phyloP scores from a whole-genome alignment of 1,140 invertebrate species.

The Drosophila repletoides region DNA sequence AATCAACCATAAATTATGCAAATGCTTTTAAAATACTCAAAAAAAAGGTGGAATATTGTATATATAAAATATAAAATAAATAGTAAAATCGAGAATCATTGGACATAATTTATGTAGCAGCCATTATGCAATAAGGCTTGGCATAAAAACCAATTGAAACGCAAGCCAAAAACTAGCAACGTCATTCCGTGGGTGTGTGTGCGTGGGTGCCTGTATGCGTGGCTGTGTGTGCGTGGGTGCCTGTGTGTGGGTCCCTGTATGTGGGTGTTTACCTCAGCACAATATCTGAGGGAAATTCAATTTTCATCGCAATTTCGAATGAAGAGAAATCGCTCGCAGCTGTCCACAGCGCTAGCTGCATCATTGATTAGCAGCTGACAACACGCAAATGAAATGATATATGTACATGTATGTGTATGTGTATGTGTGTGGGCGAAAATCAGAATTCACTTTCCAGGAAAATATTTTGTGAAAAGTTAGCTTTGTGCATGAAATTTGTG shows the following conservation, averaged over 20 bases:
- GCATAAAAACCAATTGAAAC: conserved; percentile 11
- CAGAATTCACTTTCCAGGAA: too few species aligned
- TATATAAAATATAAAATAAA: background rate
- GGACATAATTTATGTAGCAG: conserved; percentile 19
- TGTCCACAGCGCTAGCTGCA: conserved; percentile 14
- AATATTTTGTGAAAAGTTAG: background rate
- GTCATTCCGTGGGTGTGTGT: conserved; percentile 2
- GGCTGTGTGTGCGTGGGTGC: background rate
- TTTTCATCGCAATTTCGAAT: conserved; percentile 51
- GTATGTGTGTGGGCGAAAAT: too few species aligned
- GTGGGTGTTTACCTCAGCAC: background rate
- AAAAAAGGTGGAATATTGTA: too few species aligned
- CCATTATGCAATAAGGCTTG: background rate
- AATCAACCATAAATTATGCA: conserved; percentile 25
- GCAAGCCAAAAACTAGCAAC: conserved; percentile 7
- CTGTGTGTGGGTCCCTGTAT: background rate
- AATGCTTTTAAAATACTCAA: conserved; percentile 8
- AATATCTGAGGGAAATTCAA: conserved; percentile 56
- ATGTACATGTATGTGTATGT: too few species aligned
- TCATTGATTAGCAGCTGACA: conserved; percentile 41
- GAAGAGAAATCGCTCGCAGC: conserved; percentile 53
- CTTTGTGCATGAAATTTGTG: too few species aligned
- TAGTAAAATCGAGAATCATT: conserved; percentile 11
- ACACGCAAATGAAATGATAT: too few species aligned
- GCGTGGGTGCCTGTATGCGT: background rate